Percentiles rank a stretch among this genome's conserved stretches.
Conservation (phyloP, 2,113 vertebrate species). For the Parotia lawesii region DNA sequence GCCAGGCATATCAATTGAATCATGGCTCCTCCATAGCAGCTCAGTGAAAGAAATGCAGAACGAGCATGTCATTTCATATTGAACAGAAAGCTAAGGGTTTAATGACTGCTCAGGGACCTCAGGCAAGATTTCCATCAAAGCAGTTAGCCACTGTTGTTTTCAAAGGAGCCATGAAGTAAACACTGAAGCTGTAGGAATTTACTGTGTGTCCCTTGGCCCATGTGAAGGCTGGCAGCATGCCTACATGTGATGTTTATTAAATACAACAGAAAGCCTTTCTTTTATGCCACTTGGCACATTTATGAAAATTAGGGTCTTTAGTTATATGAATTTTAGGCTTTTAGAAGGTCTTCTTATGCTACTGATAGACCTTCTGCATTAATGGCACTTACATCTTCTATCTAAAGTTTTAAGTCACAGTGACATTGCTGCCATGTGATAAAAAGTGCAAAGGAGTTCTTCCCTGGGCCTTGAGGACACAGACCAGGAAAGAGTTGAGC, state of each 20-base stretch:
- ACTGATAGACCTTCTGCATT: neutral
- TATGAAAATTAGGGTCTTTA: neutral
- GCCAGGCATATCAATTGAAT: slow-evolving; percentile 35
- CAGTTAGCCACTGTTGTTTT: neutral
- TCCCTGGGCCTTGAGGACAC: neutral
- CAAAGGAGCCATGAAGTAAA: neutral
- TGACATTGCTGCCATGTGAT: neutral
- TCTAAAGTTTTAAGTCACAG: neutral
- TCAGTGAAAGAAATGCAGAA: slow-evolving; percentile 4
- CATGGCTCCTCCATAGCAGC: neutral
- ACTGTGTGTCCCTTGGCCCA: neutral
- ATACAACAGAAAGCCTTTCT: neutral
- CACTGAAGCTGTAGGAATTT: neutral
- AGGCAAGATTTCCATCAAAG: slow-evolving; percentile 3
- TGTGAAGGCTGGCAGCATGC: neutral
- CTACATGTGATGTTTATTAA: neutral
- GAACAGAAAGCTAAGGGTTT: slow-evolving; percentile 30
- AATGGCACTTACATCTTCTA: neutral
- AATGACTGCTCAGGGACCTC: neutral
- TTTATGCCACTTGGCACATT: neutral
- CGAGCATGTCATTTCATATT: neutral
- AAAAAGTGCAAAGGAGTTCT: neutral
- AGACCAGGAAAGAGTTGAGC: neutral
- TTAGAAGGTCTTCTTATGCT: neutral
- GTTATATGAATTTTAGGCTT: neutral